These are phyloP conservation scores for Batillaria attramentaria DNA, from an alignment of 1,140 invertebrate species.

Conservation along the genomic window DNA sequence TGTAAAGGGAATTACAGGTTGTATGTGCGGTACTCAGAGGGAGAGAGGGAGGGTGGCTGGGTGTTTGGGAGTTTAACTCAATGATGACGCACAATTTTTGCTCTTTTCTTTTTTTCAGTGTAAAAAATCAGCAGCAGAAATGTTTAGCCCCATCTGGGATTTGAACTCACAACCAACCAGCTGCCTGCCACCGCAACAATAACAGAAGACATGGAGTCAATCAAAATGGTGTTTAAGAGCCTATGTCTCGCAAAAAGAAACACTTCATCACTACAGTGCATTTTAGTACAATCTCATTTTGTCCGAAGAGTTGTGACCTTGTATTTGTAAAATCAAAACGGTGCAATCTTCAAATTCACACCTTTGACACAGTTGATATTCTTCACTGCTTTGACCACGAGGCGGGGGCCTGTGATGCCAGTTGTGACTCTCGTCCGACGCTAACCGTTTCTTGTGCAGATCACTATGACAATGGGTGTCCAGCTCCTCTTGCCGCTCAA, in stretches of 20 bases:
- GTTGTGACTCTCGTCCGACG: constrained; percentile 80
- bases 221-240: no score
- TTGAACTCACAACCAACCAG: no score
- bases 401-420: constrained; percentile 82
- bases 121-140: no score
- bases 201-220: no score
- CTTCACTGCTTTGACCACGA: constrained; percentile 74
- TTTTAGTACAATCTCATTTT: neutral
- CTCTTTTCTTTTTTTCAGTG: no score
- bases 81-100: no score
- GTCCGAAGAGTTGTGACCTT: neutral
- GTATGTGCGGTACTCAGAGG: no score
- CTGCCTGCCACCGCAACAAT: no score
- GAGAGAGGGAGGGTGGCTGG: no score
- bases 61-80: no score
- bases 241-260: neutral
- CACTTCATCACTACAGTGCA: neutral
- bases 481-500: constrained; percentile 76
- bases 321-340: neutral
- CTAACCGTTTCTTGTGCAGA: constrained; percentile 80
- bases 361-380: constrained; percentile 75
- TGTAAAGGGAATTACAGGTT: no score
- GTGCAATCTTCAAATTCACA: constrained; percentile 34
- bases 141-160: no score
- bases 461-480: constrained; percentile 79